These are phyloP conservation scores for Tragelaphus buxtoni DNA, from an alignment of 2,113 vertebrate genomes.

Conservation along the genomic window DNA sequence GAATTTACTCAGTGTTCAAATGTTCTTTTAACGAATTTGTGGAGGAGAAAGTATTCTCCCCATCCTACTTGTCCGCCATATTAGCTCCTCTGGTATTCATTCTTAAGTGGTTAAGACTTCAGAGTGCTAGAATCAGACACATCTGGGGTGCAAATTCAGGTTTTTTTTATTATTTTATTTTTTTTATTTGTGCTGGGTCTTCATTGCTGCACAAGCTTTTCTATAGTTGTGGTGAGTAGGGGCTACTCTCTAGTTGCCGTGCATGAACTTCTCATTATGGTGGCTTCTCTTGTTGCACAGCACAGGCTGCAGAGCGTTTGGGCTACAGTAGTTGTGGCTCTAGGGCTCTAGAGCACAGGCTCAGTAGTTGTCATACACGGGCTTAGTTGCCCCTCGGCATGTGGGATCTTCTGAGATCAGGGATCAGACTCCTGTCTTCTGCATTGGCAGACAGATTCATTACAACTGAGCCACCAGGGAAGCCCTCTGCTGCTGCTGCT, in stretches of 20 bases:
- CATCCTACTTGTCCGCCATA: too few species aligned
- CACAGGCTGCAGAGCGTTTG: background rate
- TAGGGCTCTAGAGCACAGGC: background rate
- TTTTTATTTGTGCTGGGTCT: background rate
- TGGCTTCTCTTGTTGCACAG: background rate
- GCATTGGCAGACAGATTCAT: background rate
- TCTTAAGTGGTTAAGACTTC: background rate
- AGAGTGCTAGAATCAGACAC: background rate
- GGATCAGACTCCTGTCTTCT: background rate
- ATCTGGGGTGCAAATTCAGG: background rate
- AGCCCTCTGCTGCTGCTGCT: background rate
- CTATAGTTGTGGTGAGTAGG: background rate
- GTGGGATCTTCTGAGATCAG: background rate
- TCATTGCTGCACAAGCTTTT: background rate
- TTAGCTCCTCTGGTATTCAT: too few species aligned
- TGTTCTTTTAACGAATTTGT: too few species aligned
- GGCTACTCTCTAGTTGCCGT: background rate
- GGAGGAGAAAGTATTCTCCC: too few species aligned
- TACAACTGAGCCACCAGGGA: background rate
- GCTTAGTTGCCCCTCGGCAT: background rate
- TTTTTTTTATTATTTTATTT: too few species aligned
- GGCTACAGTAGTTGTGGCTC: background rate
- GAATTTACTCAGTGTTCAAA: too few species aligned
- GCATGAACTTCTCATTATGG: background rate
- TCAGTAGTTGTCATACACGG: background rate